These are phyloP conservation scores for Linyphia triangularis DNA, from an alignment of 2,888 invertebrate species.

Conservation along the genomic window DNA sequence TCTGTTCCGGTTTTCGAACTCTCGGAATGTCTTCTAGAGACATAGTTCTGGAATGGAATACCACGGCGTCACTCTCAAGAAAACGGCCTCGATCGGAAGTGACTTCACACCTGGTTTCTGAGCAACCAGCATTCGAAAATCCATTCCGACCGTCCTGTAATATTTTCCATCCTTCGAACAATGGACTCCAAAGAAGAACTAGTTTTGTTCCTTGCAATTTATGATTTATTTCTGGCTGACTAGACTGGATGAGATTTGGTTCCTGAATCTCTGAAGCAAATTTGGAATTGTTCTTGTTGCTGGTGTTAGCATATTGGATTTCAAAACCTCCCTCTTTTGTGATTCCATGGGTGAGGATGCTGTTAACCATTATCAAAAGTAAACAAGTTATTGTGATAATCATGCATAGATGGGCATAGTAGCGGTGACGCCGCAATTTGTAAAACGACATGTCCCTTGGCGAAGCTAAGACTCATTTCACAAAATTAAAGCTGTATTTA, in stretches of 20 bases:
- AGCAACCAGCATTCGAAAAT: slow-evolving; percentile 23
- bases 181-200: slow-evolving; percentile 50
- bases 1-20: slow-evolving; percentile 55
- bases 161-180: slow-evolving; percentile 37
- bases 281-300: background rate
- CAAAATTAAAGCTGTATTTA: background rate
- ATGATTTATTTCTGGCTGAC: background rate
- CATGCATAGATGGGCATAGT: background rate
- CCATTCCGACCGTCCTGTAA: slow-evolving; percentile 14
- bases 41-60: slow-evolving; percentile 76
- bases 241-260: background rate
- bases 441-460: background rate
- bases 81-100: slow-evolving; percentile 70
- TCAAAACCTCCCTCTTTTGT: background rate
- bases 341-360: background rate
- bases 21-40: slow-evolving; percentile 64
- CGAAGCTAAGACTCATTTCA: background rate
- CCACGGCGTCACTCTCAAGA: slow-evolving; percentile 74
- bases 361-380: slow-evolving; percentile 44
- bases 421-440: background rate
- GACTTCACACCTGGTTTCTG: slow-evolving; percentile 71
- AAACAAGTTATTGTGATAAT: background rate
- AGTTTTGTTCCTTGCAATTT: slow-evolving; percentile 16
- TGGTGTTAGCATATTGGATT: background rate
- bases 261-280: background rate